These are phyloP conservation scores for Hirudinaria manillensis DNA, from an alignment of 2,888 invertebrate species.

Conservation along the genomic window DNA sequence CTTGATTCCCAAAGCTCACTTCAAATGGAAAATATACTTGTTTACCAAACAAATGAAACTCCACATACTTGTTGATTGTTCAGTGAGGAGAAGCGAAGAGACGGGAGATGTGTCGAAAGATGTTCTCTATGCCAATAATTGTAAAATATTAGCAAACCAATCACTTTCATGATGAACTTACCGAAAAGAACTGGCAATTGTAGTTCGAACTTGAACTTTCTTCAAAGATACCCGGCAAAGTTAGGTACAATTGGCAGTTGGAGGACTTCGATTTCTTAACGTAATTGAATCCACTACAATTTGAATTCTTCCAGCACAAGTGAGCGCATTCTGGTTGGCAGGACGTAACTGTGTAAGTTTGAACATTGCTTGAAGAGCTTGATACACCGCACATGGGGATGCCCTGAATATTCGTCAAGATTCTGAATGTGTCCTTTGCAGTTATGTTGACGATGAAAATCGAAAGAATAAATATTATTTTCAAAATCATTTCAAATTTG, in stretches of 20 bases:
- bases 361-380: neutral
- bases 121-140: neutral
- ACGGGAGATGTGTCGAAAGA: neutral
- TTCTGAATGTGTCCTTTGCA: neutral
- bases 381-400: neutral
- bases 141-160: neutral
- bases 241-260: neutral
- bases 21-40: no score
- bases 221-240: neutral
- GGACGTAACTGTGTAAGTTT: neutral
- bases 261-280: neutral
- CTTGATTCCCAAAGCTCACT: no score
- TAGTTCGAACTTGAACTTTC: neutral
- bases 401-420: neutral
- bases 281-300: slow-evolving; percentile 3
- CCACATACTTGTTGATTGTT: no score
- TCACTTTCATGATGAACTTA: neutral
- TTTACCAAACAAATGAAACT: no score
- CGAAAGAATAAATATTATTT: slow-evolving; percentile 1
- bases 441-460: neutral
- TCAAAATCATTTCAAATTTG: neutral
- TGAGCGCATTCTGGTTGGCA: slow-evolving; percentile 14
- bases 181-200: neutral
- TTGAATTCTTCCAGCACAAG: neutral
- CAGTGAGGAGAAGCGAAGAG: no score